phyloP scores from a whole-genome alignment of 2,888 invertebrate species.

The Sarcophaga carnaria region DNA sequence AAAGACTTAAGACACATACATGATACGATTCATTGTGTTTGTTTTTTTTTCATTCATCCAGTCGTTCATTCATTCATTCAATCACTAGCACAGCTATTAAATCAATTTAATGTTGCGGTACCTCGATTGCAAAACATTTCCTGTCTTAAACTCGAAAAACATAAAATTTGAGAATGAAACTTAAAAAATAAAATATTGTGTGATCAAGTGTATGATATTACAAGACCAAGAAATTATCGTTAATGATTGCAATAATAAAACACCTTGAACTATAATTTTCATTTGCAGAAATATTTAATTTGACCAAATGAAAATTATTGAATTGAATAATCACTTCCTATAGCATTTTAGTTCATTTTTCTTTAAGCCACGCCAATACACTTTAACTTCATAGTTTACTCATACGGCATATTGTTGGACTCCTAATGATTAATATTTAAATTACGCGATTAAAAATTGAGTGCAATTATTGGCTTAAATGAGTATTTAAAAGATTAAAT shows the following conservation, averaged over 20 bases:
- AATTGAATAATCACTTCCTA: constrained; percentile 29
- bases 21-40: neutral
- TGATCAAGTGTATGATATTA: neutral
- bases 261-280: constrained; percentile 29
- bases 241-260: neutral
- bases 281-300: too few species aligned
- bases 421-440: neutral
- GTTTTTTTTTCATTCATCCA: neutral
- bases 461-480: neutral
- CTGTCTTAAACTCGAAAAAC: neutral
- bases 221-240: neutral
- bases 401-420: neutral
- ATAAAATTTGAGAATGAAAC: constrained; percentile 3
- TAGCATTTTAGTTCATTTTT: neutral
- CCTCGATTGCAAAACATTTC: constrained; percentile 39
- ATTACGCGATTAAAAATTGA: neutral
- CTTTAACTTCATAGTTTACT: neutral
- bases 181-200: neutral
- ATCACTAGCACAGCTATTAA: constrained; percentile 9
- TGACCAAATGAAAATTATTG: neutral
- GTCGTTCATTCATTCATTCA: constrained; percentile 7
- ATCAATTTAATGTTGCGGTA: constrained; percentile 13
- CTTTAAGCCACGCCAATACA: neutral
- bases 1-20: constrained; percentile 30
- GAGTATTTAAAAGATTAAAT: neutral